Conservation (phyloP, 2,113 vertebrate species). For the Prochilodus magdalenae region DNA sequence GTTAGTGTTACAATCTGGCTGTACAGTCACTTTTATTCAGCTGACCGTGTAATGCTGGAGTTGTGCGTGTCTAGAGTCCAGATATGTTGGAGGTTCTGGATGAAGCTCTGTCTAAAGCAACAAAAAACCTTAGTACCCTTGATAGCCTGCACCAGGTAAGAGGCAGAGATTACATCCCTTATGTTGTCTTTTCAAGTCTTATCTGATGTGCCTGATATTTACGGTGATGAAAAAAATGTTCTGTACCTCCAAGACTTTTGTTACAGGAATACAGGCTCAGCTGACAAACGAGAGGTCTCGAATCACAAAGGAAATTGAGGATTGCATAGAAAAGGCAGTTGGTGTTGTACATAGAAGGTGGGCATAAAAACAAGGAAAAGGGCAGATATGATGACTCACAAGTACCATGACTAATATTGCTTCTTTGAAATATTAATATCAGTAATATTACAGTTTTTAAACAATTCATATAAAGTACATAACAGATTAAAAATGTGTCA, state of each 20-base stretch:
- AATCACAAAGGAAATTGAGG: constrained; percentile 65
- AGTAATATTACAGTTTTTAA: background rate
- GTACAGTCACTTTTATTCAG: too few species aligned
- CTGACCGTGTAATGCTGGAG: background rate
- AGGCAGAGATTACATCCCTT: too few species aligned
- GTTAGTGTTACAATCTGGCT: background rate
- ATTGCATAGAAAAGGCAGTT: constrained; percentile 56
- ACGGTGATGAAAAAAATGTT: background rate
- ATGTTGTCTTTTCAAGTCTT: too few species aligned
- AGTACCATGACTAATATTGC: too few species aligned
- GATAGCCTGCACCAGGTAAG: constrained; percentile 66
- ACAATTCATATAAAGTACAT: too few species aligned
- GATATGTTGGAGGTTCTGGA: constrained; percentile 60
- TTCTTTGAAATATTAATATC: too few species aligned
- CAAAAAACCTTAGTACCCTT: constrained; percentile 62
- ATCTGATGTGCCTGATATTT: too few species aligned
- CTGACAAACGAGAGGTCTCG: constrained; percentile 59
- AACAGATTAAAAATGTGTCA: too few species aligned
- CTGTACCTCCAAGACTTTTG: constrained; percentile 61
- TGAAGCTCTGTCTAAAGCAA: constrained; percentile 62
- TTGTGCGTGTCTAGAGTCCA: constrained; percentile 36
- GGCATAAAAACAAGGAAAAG: background rate
- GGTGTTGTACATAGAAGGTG: constrained; percentile 66
- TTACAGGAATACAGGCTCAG: constrained; percentile 53
- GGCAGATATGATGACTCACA: too few species aligned